phyloP scores from a whole-genome alignment of 2,113 vertebrate species.

The Melierax canorus region DNA sequence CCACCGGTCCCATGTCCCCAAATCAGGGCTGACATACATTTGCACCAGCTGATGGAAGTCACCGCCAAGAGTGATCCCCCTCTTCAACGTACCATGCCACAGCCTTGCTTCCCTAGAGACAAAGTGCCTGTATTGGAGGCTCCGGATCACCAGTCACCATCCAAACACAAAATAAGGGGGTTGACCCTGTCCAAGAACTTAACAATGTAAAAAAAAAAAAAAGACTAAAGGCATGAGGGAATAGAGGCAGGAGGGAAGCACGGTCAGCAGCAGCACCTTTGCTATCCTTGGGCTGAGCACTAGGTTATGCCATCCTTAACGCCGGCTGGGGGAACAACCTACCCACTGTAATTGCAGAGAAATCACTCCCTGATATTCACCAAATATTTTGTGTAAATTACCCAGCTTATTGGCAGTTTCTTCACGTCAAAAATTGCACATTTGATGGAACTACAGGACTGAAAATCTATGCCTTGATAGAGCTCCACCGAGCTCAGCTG shows the following conservation, averaged over 20 bases:
- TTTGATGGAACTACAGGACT: neutral
- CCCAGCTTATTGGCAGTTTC: neutral
- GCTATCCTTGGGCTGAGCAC: neutral
- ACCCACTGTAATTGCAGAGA: neutral
- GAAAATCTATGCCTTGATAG: neutral
- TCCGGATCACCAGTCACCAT: neutral
- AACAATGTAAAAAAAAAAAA: rapidly evolving
- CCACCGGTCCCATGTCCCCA: neutral
- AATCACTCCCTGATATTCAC: neutral
- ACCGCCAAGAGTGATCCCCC: neutral
- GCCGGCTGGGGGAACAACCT: neutral
- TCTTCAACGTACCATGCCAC: neutral
- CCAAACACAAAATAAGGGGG: neutral
- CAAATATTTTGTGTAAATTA: neutral
- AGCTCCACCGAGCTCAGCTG: neutral
- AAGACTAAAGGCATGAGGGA: neutral
- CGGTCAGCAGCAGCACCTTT: neutral
- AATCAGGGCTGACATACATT: neutral
- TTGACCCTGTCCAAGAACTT: neutral
- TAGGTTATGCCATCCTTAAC: neutral
- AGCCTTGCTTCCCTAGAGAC: neutral
- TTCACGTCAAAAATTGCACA: neutral
- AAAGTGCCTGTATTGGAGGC: neutral
- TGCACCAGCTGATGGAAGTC: neutral
- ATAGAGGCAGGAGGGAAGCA: neutral